These are phyloP conservation scores for Cuculus canorus DNA, from an alignment of 2,797 vertebrate species.

Conservation along the genomic window DNA sequence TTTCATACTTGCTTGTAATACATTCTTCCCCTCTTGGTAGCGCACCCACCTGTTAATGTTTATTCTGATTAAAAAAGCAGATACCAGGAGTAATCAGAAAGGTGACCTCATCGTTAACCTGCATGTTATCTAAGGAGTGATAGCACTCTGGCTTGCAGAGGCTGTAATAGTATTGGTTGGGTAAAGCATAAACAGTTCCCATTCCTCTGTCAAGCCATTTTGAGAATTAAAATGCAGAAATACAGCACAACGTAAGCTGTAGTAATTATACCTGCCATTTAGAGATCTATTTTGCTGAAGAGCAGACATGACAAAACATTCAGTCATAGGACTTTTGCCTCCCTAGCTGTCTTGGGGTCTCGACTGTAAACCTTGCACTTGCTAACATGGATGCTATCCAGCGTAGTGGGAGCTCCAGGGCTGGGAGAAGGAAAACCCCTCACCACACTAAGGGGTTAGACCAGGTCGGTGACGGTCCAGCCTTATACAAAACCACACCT, in stretches of 20 bases:
- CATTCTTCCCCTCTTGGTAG: background rate
- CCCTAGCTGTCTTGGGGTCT: background rate
- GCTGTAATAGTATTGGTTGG: background rate
- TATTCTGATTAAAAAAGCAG: background rate
- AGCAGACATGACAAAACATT: background rate
- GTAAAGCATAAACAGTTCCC: background rate
- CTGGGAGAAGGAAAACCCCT: background rate
- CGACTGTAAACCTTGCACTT: background rate
- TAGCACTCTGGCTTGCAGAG: background rate
- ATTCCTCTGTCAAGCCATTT: background rate
- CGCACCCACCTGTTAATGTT: background rate
- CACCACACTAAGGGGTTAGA: rapidly evolving
- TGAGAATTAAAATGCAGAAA: background rate
- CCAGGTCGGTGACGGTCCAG: background rate
- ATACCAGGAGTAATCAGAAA: background rate
- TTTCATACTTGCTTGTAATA: background rate
- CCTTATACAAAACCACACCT: background rate
- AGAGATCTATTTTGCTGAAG: background rate
- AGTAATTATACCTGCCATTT: background rate
- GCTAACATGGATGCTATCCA: background rate
- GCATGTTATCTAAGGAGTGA: background rate
- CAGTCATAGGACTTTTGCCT: background rate
- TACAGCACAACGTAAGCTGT: background rate
- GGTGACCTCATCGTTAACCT: background rate
- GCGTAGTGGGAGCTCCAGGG: background rate